Conservation (phyloP, 1,140 invertebrate species). For the Pogonus chalceus region DNA sequence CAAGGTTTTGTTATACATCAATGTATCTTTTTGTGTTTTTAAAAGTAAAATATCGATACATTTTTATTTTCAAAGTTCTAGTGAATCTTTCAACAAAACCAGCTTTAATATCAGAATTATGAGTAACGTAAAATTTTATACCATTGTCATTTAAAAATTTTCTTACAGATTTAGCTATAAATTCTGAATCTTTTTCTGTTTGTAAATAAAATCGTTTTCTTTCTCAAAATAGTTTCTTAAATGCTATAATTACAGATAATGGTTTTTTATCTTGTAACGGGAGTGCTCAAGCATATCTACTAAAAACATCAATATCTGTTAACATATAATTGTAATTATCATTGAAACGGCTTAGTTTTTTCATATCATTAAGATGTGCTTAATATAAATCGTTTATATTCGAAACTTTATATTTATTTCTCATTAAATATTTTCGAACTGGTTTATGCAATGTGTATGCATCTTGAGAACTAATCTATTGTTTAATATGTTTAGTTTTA, state of each 20-base stretch:
- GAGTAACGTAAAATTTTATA: conserved; percentile 31
- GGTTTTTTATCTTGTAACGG: background rate
- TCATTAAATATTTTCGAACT: background rate
- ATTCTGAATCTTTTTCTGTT: conserved; percentile 27
- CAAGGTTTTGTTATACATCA: conserved; percentile 30
- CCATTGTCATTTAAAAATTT: conserved; percentile 19
- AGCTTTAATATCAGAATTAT: conserved; percentile 34
- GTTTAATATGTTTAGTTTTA: background rate
- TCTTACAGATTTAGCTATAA: conserved; percentile 19
- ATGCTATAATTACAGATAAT: conserved; percentile 3
- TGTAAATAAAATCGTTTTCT: conserved; percentile 20
- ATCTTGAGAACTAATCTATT: background rate
- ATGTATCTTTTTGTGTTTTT: conserved; percentile 30
- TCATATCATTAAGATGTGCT: too few relatives aligned
- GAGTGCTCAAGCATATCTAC: background rate
- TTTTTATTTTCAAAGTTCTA: conserved; percentile 33
- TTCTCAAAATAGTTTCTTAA: conserved; percentile 13
- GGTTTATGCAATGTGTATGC: background rate
- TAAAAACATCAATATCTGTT: background rate
- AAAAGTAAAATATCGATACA: conserved; percentile 34
- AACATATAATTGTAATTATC: background rate
- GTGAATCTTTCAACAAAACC: conserved; percentile 36
- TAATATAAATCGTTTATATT: background rate
- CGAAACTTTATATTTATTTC: background rate
- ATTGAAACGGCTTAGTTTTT: background rate